These are phyloP conservation scores for Cyprinus carpio DNA, from an alignment of 2,113 vertebrate genomes.

Conservation along the genomic window DNA sequence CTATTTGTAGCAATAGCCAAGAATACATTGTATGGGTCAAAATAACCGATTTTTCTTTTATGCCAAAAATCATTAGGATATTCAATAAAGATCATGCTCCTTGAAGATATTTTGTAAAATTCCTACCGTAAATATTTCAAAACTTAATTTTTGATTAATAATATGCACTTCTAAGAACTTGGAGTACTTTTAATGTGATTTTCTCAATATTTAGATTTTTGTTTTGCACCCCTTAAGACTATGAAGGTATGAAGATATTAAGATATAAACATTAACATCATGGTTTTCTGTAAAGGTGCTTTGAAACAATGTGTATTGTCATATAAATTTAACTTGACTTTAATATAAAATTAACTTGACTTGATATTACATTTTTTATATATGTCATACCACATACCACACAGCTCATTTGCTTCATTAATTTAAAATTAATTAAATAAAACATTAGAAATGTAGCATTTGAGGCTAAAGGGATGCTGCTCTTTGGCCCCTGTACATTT, in stretches of 20 bases:
- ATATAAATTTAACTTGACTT: neutral
- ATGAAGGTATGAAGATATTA: neutral
- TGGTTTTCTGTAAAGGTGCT: neutral
- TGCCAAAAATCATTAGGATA: too few species aligned
- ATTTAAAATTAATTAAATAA: neutral
- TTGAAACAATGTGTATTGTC: neutral
- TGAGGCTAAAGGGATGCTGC: neutral
- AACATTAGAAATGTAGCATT: neutral
- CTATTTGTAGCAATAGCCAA: too few species aligned
- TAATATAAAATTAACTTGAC: neutral
- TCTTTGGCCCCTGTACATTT: neutral
- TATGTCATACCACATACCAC: neutral
- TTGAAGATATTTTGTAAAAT: too few species aligned
- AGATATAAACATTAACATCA: neutral
- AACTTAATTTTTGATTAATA: too few species aligned
- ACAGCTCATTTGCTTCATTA: neutral
- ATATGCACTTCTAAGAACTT: too few species aligned
- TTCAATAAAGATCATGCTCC: too few species aligned
- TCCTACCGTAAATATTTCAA: too few species aligned
- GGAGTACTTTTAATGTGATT: too few species aligned
- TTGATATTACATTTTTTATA: neutral
- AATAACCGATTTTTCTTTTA: too few species aligned
- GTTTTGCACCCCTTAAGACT: too few species aligned
- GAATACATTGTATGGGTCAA: too few species aligned
- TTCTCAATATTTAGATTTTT: too few species aligned